A percentile compares a stretch with the other conserved stretches of the same genome.
Conservation (phyloP, 2,888 invertebrate genomes). For the Volucella zonaria region DNA sequence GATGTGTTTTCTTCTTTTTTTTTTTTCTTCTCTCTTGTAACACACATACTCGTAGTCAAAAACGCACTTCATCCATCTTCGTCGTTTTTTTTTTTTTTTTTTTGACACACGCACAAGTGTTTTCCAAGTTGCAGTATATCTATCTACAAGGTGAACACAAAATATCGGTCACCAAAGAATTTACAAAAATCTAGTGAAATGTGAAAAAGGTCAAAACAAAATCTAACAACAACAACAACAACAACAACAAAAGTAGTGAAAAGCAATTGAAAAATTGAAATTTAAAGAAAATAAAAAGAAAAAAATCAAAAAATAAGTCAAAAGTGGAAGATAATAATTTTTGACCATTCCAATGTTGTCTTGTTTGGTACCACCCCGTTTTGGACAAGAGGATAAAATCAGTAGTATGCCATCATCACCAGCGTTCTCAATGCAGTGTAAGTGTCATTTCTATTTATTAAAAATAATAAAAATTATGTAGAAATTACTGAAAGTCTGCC, state of each 20-base stretch:
- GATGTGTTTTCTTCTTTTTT: constrained; percentile 36
- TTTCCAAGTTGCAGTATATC: constrained; percentile 25
- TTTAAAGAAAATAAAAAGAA: constrained; percentile 40
- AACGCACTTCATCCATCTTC: constrained; percentile 51
- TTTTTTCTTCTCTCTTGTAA: too few species aligned
- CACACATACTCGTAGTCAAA: constrained; percentile 1
- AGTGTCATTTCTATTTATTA: constrained; percentile 74
- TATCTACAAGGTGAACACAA: constrained; percentile 23
- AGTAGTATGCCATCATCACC: constrained; percentile 83
- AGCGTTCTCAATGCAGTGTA: constrained; percentile 83
- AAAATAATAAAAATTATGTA: constrained; percentile 11
- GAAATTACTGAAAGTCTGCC: background rate
- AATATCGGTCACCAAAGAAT: constrained; percentile 19
- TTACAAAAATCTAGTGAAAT: constrained; percentile 36
- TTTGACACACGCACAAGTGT: constrained; percentile 46
- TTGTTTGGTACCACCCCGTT: constrained; percentile 83
- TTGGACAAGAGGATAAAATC: constrained; percentile 83
- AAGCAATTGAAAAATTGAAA: constrained; percentile 13
- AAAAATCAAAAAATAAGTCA: constrained; percentile 46
- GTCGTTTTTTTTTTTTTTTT: background rate
- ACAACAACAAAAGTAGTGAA: constrained; percentile 37
- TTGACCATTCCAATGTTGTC: constrained; percentile 83
- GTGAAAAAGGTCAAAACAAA: constrained; percentile 30
- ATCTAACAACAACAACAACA: constrained; percentile 10
- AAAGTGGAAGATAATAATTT: constrained; percentile 61